Conservation (phyloP, 2,797 vertebrate genomes). For the Enteromius afrohamiltoni region DNA sequence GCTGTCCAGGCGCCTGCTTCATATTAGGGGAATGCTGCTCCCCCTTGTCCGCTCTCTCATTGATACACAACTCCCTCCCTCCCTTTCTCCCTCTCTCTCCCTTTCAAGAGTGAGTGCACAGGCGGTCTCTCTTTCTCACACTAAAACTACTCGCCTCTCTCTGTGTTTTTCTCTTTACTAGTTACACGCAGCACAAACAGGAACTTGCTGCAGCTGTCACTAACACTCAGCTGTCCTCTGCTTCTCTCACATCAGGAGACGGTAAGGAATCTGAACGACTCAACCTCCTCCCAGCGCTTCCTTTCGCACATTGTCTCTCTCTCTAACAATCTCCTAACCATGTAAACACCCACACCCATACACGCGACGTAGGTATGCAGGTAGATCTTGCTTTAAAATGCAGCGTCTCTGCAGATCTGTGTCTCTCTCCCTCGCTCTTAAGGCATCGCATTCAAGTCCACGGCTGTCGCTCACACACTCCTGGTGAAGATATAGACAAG, state of each 20-base stretch:
- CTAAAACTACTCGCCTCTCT: conserved; percentile 26
- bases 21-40: conserved; percentile 37
- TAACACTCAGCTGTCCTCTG: conserved; percentile 18
- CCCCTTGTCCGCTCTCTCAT: conserved; percentile 38
- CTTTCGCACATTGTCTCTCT: conserved; percentile 19
- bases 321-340: conserved; percentile 25
- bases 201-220: conserved; percentile 53
- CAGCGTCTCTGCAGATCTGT: not conserved
- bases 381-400: conserved; percentile 26
- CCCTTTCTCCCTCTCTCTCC: conserved; percentile 1
- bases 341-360: conserved; percentile 36
- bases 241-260: conserved; percentile 44
- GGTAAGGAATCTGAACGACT: conserved; percentile 54
- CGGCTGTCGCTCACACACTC: not conserved
- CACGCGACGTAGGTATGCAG: conserved; percentile 34
- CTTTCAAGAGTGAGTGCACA: conserved; percentile 19
- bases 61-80: conserved; percentile 44
- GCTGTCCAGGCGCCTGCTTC: conserved; percentile 44
- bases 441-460: conserved; percentile 32
- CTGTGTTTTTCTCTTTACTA: conserved; percentile 29
- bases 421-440: conserved; percentile 52
- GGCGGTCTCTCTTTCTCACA: not conserved
- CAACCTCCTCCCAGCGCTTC: conserved; percentile 31
- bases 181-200: conserved; percentile 36
- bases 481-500: not conserved